A percentile compares a stretch with the other conserved stretches of the same genome.
These are phyloP conservation scores for Vanessa atalanta DNA, from an alignment of 1,140 invertebrate genomes.

Conservation along the genomic window DNA sequence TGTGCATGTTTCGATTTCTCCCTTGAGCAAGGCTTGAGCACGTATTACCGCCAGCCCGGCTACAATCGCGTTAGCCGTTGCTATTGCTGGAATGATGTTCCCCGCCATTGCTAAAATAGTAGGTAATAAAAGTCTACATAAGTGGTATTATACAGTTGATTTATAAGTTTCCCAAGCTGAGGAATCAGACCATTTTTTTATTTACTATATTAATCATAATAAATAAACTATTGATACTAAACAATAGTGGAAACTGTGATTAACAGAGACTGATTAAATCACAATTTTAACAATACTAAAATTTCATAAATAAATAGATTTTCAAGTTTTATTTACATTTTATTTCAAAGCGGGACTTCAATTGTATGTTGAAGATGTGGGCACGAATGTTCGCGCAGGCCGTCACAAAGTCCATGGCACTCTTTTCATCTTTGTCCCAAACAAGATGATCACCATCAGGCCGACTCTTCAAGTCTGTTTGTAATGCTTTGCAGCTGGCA, in stretches of 20 bases:
- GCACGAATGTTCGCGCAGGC: conserved; percentile 96
- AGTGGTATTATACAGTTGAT: no score
- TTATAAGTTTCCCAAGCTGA: no score
- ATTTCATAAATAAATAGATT: neutral
- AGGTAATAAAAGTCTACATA: neutral
- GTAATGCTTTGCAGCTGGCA: conserved; percentile 86
- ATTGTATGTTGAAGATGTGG: conserved; percentile 93
- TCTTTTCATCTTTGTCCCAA: conserved; percentile 99
- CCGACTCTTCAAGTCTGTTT: conserved; percentile 82
- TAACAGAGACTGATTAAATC: no score
- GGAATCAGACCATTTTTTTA: no score
- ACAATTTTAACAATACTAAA: no score
- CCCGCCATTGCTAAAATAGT: conserved; percentile 97
- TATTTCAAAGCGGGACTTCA: conserved; percentile 95
- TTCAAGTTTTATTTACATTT: conserved; percentile 88
- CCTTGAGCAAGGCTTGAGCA: conserved; percentile 90
- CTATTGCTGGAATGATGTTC: conserved; percentile 99
- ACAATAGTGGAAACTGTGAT: neutral
- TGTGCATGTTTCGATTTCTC: conserved; percentile 86
- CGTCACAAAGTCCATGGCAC: conserved; percentile 97
- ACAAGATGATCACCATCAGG: conserved; percentile 88
- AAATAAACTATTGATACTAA: neutral
- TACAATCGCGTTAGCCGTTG: conserved; percentile 98
- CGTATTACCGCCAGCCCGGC: conserved; percentile 96
- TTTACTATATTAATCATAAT: no score